Conservation (phyloP, 2,797 vertebrate genomes). For the Sebastes reedi region DNA sequence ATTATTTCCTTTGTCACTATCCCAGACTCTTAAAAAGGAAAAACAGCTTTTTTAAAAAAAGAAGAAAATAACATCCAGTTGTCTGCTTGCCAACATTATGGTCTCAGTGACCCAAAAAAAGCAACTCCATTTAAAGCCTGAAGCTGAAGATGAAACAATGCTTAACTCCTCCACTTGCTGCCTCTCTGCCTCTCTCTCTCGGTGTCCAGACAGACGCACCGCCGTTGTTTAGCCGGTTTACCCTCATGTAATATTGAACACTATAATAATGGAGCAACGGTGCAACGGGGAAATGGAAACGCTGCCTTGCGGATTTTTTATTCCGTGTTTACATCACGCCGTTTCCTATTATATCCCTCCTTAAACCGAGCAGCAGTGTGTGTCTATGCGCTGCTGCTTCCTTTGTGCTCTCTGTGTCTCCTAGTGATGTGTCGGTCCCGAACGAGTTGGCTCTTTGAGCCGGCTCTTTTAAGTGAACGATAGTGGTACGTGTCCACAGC, state of each 20-base stretch:
- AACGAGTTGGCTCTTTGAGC: too few relatives aligned
- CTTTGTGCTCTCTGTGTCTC: slow-evolving; percentile 67
- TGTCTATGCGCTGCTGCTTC: slow-evolving; percentile 22
- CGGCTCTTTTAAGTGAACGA: too few relatives aligned
- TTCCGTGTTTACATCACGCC: slow-evolving; percentile 69
- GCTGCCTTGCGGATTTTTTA: slow-evolving; percentile 47
- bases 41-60: not conserved
- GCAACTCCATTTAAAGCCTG: slow-evolving; percentile 53
- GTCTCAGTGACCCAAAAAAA: slow-evolving; percentile 1
- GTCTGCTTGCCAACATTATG: slow-evolving; percentile 18
- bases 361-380: slow-evolving; percentile 3
- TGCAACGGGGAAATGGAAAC: slow-evolving; percentile 34
- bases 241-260: slow-evolving; percentile 57
- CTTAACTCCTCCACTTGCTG: slow-evolving; percentile 57
- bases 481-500: too few relatives aligned
- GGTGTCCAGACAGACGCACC: slow-evolving; percentile 42
- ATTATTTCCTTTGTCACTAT: slow-evolving; percentile 19
- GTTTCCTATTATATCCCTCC: slow-evolving; percentile 19
- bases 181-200: not conserved
- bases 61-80: not conserved
- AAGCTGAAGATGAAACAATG: slow-evolving; percentile 53
- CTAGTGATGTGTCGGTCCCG: fast-evolving
- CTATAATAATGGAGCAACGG: slow-evolving; percentile 34
- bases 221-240: not conserved
- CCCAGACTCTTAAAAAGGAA: not conserved